phyloP scores from a whole-genome alignment of 2,113 vertebrate genomes.

The Trachemys scripta region DNA sequence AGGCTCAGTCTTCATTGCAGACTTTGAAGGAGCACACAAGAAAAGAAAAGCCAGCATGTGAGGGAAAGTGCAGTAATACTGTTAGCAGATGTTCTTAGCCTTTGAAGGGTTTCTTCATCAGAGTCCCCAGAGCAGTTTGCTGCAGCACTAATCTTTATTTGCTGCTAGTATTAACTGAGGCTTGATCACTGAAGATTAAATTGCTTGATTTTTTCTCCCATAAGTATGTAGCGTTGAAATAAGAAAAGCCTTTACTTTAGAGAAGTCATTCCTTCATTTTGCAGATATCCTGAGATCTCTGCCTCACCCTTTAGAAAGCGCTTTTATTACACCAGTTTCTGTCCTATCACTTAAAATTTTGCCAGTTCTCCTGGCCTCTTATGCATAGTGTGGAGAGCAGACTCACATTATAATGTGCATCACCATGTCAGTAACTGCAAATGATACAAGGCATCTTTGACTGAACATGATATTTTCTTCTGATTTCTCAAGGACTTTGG shows the following conservation, averaged over 20 bases:
- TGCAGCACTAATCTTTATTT: conserved; percentile 56
- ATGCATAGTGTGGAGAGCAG: not conserved
- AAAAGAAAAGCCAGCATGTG: conserved; percentile 38
- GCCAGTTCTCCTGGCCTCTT: not conserved
- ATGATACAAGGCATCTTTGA: not conserved
- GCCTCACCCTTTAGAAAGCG: conserved; percentile 8
- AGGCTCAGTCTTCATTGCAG: conserved; percentile 2
- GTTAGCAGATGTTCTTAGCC: not conserved
- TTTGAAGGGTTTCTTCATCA: conserved; percentile 39
- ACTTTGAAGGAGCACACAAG: conserved; percentile 25
- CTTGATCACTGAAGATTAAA: conserved; percentile 34
- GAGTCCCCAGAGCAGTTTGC: conserved; percentile 31
- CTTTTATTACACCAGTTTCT: not conserved
- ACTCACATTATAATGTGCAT: not conserved
- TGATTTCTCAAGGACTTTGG: not conserved
- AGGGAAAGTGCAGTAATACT: conserved; percentile 16
- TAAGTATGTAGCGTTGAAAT: conserved; percentile 46
- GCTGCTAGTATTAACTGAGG: conserved; percentile 49
- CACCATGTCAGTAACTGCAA: not conserved
- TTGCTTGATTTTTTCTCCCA: conserved; percentile 41
- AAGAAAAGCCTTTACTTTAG: conserved; percentile 52
- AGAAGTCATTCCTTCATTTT: conserved; percentile 28
- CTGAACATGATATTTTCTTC: not conserved
- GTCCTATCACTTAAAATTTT: conserved; percentile 7
- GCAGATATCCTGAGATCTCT: conserved; percentile 41